phyloP scores from a whole-genome alignment of 2,797 vertebrate genomes.

The Peromyscus aztecus region DNA sequence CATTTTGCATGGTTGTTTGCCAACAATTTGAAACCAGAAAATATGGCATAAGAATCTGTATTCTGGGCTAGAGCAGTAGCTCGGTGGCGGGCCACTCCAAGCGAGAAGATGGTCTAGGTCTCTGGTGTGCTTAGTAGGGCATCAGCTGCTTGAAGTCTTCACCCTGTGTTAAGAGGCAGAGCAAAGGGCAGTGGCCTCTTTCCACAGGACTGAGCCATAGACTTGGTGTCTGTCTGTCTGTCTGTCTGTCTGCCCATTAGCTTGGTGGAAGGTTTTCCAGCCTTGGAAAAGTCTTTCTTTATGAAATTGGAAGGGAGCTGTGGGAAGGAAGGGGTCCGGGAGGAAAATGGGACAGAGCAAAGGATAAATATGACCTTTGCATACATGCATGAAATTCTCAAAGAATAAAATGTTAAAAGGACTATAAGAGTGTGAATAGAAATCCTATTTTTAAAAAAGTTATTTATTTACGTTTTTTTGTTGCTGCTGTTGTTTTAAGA shows the following conservation, averaged over 20 bases:
- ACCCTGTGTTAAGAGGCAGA: too few relatives aligned
- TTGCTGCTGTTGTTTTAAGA: not conserved
- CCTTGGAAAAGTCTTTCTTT: not conserved
- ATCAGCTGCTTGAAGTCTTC: rapidly evolving
- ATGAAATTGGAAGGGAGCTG: not conserved
- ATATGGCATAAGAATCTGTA: not conserved
- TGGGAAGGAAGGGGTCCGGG: too few relatives aligned
- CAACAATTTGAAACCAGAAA: constrained; percentile 1
- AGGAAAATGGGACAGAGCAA: not conserved
- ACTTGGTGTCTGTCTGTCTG: not conserved
- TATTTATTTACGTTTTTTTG: not conserved
- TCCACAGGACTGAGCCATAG: rapidly evolving
- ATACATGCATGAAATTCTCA: not conserved
- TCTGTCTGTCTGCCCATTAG: not conserved
- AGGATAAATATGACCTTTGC: not conserved
- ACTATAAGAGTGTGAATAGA: not conserved
- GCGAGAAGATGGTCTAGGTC: not conserved
- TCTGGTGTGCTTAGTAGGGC: not conserved
- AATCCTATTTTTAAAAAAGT: not conserved
- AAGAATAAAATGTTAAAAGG: not conserved
- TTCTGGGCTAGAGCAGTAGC: too few relatives aligned
- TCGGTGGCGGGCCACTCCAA: not conserved
- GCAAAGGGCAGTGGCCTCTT: too few relatives aligned
- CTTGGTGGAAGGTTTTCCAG: not conserved
- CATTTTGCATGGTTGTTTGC: not conserved